phyloP scores from a whole-genome alignment of 2,797 vertebrate species.

The Taeniopygia guttata region DNA sequence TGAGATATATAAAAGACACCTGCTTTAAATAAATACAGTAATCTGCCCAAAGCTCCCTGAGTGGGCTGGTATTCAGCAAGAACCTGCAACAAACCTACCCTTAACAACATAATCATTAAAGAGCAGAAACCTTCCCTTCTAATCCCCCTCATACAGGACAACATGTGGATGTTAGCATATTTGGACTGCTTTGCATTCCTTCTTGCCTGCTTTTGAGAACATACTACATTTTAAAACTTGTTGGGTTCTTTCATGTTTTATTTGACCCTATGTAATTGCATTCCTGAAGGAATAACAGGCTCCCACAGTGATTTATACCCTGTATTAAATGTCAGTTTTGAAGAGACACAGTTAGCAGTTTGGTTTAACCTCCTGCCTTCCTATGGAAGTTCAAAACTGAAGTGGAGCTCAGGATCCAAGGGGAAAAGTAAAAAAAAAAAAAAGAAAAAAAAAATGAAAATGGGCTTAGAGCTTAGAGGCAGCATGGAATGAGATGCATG shows the following conservation, averaged over 20 bases:
- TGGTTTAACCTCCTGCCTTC: slow-evolving; percentile 83
- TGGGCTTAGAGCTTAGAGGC: not conserved
- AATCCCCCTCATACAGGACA: slow-evolving; percentile 76
- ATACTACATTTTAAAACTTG: slow-evolving; percentile 98
- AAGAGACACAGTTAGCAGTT: slow-evolving; percentile 91
- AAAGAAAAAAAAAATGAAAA: not conserved
- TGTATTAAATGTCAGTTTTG: slow-evolving; percentile 94
- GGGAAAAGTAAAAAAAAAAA: not conserved
- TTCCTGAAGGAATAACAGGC: slow-evolving; percentile 97
- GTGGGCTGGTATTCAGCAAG: not conserved
- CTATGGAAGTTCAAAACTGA: slow-evolving; percentile 75
- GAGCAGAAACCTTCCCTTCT: slow-evolving; percentile 72
- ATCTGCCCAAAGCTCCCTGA: slow-evolving; percentile 34
- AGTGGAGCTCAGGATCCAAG: slow-evolving; percentile 49
- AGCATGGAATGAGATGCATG: not conserved
- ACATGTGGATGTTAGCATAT: slow-evolving; percentile 96
- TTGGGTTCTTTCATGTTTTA: slow-evolving; percentile 99
- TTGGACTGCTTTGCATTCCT: slow-evolving; percentile 98
- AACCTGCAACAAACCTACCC: slow-evolving; percentile 38
- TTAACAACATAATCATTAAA: slow-evolving; percentile 71
- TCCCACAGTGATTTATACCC: slow-evolving; percentile 91
- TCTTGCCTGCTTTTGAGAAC: slow-evolving; percentile 88
- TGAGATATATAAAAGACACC: slow-evolving; percentile 60
- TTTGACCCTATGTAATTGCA: slow-evolving; percentile 99
- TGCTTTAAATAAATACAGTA: slow-evolving; percentile 69